These are phyloP conservation scores for Sylvicola fuscatus DNA, from an alignment of 2,888 invertebrate genomes.

Conservation along the genomic window DNA sequence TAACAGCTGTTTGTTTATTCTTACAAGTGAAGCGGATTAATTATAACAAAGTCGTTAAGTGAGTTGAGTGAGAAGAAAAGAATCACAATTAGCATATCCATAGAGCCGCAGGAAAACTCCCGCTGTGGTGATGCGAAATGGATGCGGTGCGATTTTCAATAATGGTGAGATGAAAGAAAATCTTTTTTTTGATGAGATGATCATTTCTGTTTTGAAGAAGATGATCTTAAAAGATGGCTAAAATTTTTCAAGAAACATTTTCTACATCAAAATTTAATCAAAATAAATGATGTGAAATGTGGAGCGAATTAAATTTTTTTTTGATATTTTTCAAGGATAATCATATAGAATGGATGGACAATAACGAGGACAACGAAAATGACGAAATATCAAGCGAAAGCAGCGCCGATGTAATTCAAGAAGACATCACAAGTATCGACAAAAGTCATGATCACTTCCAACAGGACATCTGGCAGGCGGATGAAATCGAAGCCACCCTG, in stretches of 20 bases:
- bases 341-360: not conserved
- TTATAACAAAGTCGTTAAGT: not conserved
- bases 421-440: conserved; percentile 15
- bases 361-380: conserved; percentile 17
- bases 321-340: conserved; percentile 1
- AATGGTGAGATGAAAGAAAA: conserved; percentile 17
- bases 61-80: not conserved
- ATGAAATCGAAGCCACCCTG: conserved; percentile 20
- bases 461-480: conserved; percentile 19
- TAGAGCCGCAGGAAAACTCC: too few relatives aligned
- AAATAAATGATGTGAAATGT: too few relatives aligned
- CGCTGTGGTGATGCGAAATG: conserved; percentile 11
- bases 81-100: too few relatives aligned
- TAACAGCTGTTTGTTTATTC: not conserved
- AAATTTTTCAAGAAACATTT: too few relatives aligned
- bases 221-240: too few relatives aligned
- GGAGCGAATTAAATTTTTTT: too few relatives aligned
- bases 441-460: conserved; percentile 18
- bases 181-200: conserved; percentile 2
- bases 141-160: conserved; percentile 25
- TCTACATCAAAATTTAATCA: too few relatives aligned
- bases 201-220: too few relatives aligned
- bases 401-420: conserved; percentile 20
- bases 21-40: not conserved
- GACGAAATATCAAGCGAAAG: conserved; percentile 22